phyloP scores from a whole-genome alignment of 2,888 invertebrate genomes.

The Ernsta delagoae region DNA sequence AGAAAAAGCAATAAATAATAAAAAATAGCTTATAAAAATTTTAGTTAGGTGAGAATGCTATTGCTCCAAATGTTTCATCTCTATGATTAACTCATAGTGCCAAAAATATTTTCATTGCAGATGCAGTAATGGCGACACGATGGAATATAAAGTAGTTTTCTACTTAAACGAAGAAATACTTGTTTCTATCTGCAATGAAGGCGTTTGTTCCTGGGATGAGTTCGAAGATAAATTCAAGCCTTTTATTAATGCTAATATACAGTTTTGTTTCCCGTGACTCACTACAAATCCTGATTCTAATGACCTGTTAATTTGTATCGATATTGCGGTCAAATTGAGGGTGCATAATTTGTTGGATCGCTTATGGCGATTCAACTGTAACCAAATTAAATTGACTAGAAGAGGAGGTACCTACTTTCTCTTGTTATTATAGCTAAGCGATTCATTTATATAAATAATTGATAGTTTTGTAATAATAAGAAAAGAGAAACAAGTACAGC shows the following conservation, averaged over 20 bases:
- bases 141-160: constrained; percentile 59
- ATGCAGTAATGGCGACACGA: constrained; percentile 49
- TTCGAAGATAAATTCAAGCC: constrained; percentile 57
- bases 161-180: constrained; percentile 67
- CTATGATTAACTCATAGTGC: not conserved
- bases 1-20: no score
- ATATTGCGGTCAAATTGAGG: not conserved
- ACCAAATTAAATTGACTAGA: not conserved
- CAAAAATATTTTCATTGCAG: constrained; percentile 45
- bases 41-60: no score
- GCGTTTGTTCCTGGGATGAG: constrained; percentile 66
- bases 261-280: constrained; percentile 24
- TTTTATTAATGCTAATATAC: constrained; percentile 46
- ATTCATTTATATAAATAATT: no score
- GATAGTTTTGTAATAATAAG: no score
- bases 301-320: constrained; percentile 3
- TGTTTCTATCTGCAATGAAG: constrained; percentile 54
- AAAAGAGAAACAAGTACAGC: no score
- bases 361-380: constrained; percentile 2
- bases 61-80: no score
- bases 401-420: no score
- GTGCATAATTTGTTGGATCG: not conserved
- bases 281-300: not conserved
- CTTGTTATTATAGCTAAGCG: no score
- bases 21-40: no score